phyloP scores from a whole-genome alignment of 2,113 vertebrate species.

The Trochalopteron elliotii region DNA sequence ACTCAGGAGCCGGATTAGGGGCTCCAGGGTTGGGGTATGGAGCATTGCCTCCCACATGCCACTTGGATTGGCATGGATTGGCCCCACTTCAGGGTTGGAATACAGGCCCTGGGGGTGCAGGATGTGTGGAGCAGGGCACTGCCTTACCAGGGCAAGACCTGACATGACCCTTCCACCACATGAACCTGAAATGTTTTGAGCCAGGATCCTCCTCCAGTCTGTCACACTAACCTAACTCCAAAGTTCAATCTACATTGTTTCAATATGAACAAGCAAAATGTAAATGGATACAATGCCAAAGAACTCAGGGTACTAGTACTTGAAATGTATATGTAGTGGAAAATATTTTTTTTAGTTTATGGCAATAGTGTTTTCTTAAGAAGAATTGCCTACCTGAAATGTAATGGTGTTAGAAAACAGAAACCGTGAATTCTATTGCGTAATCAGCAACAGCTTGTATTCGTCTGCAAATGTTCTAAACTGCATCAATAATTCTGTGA shows the following conservation, averaged over 20 bases:
- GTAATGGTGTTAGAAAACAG: not conserved
- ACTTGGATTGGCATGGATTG: no score
- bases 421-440: not conserved
- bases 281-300: not conserved
- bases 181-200: not conserved
- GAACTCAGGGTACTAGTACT: not conserved
- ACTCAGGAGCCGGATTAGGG: accelerated
- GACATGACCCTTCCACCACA: accelerated
- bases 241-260: not conserved
- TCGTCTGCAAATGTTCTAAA: slow-evolving; percentile 3
- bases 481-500: not conserved
- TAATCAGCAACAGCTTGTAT: slow-evolving; percentile 10
- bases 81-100: not conserved
- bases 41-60: not conserved
- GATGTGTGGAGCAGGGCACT: not conserved
- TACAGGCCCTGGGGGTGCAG: no score
- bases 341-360: not conserved
- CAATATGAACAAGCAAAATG: not conserved
- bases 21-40: accelerated
- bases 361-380: not conserved
- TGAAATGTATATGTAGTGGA: not conserved
- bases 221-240: not conserved
- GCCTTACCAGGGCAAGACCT: accelerated
- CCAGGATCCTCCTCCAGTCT: not conserved
- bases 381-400: not conserved